Conservation (phyloP, 2,888 invertebrate genomes). For the Caenorhabditis sulstoni region DNA sequence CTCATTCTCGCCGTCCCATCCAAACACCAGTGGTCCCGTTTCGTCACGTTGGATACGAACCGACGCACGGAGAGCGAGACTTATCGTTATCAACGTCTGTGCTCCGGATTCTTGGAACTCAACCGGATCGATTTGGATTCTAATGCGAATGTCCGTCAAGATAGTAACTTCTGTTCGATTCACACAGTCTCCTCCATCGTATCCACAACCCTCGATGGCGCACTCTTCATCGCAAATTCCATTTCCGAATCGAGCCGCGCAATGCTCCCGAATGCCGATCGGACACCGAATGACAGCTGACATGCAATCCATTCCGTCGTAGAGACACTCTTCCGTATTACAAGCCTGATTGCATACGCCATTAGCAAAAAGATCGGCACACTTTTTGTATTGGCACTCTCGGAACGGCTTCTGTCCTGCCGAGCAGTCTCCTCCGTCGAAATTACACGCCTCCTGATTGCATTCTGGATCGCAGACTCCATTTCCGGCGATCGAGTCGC, state of each 20-base stretch:
- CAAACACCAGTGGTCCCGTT: constrained; percentile 72
- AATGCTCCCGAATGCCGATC: constrained; percentile 39
- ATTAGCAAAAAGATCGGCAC: constrained; percentile 81
- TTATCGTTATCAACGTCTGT: constrained; percentile 68
- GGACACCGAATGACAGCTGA: constrained; percentile 78
- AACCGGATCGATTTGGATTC: constrained; percentile 65
- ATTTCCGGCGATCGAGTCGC: constrained; percentile 89
- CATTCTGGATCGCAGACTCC: constrained; percentile 96
- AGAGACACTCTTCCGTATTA: constrained; percentile 91
- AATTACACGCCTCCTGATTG: constrained; percentile 95
- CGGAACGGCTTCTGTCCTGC: constrained; percentile 69
- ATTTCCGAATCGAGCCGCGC: constrained; percentile 88
- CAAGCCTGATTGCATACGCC: constrained; percentile 69
- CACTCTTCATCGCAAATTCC: constrained; percentile 96
- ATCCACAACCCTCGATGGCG: constrained; percentile 95
- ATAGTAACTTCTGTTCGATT: constrained; percentile 36
- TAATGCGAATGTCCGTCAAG: constrained; percentile 69
- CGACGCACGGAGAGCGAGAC: constrained; percentile 67
- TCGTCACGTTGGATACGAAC: constrained; percentile 67
- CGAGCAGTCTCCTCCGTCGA: constrained; percentile 91
- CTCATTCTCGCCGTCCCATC: constrained; percentile 64
- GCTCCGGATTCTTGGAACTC: constrained; percentile 61
- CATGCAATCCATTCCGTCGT: constrained; percentile 95
- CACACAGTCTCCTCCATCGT: constrained; percentile 91
- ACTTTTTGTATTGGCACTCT: constrained; percentile 82